phyloP scores from a whole-genome alignment of 64 coral and sea anemone species.

The Acropora tenuis region DNA sequence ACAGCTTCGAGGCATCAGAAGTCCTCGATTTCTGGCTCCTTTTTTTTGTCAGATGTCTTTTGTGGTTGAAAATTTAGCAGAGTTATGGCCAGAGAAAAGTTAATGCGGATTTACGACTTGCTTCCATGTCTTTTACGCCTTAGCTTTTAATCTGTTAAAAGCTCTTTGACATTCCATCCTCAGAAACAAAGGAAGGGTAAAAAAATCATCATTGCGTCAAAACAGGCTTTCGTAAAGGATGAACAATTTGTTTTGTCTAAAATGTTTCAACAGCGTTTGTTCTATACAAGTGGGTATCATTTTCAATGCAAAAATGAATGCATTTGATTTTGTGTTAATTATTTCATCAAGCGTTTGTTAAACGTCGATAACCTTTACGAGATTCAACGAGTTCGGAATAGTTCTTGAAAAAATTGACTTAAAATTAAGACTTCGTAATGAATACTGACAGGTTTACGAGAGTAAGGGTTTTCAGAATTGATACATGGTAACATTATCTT shows the following conservation, averaged over 20 bases:
- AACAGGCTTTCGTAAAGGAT: background rate
- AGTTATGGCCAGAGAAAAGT: background rate
- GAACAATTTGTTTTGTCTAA: background rate
- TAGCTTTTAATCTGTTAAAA: background rate
- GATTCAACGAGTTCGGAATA: constrained; percentile 2
- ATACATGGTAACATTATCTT: too few relatives aligned
- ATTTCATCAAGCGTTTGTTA: background rate
- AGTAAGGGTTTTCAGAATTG: too few relatives aligned
- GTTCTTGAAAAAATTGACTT: background rate
- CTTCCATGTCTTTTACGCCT: background rate
- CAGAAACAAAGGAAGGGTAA: background rate
- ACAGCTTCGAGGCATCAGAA: too few relatives aligned
- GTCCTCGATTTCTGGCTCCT: too few relatives aligned
- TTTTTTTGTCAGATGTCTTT: background rate
- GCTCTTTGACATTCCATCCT: background rate
- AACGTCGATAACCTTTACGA: background rate
- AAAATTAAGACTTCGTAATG: too few relatives aligned
- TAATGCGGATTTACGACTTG: background rate
- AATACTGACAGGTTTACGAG: too few relatives aligned
- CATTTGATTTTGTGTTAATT: background rate
- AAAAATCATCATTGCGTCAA: background rate
- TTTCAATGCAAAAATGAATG: background rate
- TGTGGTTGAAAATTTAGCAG: background rate
- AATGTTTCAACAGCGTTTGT: background rate
- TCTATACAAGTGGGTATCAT: background rate